phyloP scores from a whole-genome alignment of 2,888 invertebrate species.

The Melinopterus prodromus region DNA sequence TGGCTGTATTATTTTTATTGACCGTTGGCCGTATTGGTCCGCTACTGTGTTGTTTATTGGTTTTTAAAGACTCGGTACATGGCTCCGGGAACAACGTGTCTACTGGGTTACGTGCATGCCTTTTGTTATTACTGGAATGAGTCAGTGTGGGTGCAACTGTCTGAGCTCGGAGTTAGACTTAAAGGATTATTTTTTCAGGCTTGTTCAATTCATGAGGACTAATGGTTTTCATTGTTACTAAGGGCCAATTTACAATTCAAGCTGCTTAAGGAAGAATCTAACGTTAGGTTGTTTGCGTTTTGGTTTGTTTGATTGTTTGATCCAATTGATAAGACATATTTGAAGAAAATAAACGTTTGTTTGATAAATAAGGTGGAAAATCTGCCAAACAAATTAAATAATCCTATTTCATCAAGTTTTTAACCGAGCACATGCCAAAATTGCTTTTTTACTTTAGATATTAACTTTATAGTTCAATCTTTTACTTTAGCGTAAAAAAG shows the following conservation, averaged over 20 bases:
- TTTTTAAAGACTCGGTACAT: background rate
- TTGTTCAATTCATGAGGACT: background rate
- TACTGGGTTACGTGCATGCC: background rate
- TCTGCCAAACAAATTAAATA: too few relatives aligned
- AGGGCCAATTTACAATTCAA: background rate
- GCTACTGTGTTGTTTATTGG: background rate
- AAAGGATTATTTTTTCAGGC: background rate
- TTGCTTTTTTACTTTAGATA: too few relatives aligned
- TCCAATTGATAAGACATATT: too few relatives aligned
- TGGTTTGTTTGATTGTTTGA: too few relatives aligned
- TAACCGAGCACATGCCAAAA: too few relatives aligned
- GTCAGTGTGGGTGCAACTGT: background rate
- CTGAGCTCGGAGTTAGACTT: background rate
- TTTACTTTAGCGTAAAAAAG: too few relatives aligned
- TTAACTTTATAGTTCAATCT: too few relatives aligned
- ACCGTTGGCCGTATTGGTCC: background rate
- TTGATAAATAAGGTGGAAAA: too few relatives aligned
- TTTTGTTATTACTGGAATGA: background rate
- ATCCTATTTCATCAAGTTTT: too few relatives aligned
- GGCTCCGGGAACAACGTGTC: background rate
- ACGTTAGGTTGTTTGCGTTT: background rate
- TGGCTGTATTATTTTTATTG: constrained; percentile 4
- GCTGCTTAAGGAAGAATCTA: background rate
- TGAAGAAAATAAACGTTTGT: too few relatives aligned
- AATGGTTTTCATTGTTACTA: background rate